Evolutionary conservation across 2,888 invertebrate genomes (phyloP).

Genomic region (Drosophila ezoana): DNA sequence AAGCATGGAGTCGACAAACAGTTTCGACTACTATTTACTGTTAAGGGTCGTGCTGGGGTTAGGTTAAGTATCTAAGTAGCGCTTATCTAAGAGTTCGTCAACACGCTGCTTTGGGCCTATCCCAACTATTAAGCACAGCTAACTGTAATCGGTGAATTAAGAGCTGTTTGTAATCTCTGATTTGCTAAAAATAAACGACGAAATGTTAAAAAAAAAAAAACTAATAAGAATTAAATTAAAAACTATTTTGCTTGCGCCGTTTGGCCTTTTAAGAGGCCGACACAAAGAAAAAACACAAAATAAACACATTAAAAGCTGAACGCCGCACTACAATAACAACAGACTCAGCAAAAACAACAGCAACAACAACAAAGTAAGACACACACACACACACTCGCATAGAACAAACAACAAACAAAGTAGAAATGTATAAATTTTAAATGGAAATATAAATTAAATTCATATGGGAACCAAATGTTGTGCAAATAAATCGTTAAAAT

Average conservation of each 20-base stretch:
- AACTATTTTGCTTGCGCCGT: slow-evolving; percentile 62
- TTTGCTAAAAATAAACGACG: slow-evolving; percentile 26
- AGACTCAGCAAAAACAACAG: slow-evolving; percentile 30
- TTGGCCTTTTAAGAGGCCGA: slow-evolving; percentile 65
- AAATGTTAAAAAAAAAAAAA: slow-evolving; percentile 27
- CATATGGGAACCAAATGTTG: slow-evolving; percentile 79
- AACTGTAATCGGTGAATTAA: slow-evolving; percentile 32
- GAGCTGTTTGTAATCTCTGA: slow-evolving; percentile 34
- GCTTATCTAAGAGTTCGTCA: slow-evolving; percentile 37
- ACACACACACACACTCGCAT: slow-evolving; percentile 25
- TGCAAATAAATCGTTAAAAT: slow-evolving; percentile 76
- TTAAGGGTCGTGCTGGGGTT: slow-evolving; percentile 35
- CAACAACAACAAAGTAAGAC: slow-evolving; percentile 27
- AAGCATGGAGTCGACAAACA: slow-evolving; percentile 13
- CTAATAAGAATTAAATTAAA: slow-evolving; percentile 71
- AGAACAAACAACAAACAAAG: slow-evolving; percentile 34
- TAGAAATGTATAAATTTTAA: slow-evolving; percentile 70
- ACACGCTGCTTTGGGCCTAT: slow-evolving; percentile 39
- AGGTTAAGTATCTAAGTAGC: slow-evolving; percentile 11
- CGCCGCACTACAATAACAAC: slow-evolving; percentile 52
- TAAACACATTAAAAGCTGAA: slow-evolving; percentile 76
- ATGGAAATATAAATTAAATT: slow-evolving; percentile 79
- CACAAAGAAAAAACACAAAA: slow-evolving; percentile 36
- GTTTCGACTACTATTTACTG: slow-evolving; percentile 41
- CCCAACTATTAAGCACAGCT: slow-evolving; percentile 42